Conservation (phyloP, 53 echinoderm and acorn worm species). For the Antedon mediterranea region DNA sequence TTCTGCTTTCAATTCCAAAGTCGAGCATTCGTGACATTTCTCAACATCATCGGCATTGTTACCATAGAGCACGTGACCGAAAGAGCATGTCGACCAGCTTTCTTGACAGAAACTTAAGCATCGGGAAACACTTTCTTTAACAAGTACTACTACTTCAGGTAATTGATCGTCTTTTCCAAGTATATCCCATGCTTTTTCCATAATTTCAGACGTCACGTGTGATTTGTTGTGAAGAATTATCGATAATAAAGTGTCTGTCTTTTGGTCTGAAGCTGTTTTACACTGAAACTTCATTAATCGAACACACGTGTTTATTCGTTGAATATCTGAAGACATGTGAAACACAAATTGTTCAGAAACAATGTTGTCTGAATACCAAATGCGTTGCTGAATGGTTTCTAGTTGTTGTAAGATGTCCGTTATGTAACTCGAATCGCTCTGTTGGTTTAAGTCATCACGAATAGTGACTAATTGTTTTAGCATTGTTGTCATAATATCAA, state of each 20-base stretch:
- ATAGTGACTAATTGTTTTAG: neutral
- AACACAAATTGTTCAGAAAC: neutral
- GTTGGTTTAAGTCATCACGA: neutral
- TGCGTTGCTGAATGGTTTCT: neutral
- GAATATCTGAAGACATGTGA: no score
- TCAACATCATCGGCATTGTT: no score
- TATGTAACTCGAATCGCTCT: neutral
- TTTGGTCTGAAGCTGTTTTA: neutral
- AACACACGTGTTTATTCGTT: neutral
- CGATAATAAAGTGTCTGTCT: no score
- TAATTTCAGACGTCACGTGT: no score
- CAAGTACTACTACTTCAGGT: neutral
- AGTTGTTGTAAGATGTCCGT: neutral
- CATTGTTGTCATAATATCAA: neutral
- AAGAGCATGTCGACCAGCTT: neutral
- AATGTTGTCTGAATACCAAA: neutral
- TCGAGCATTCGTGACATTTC: no score
- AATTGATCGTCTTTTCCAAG: neutral
- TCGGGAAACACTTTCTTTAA: neutral
- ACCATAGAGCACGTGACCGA: neutral
- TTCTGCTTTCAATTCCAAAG: no score
- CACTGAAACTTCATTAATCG: neutral
- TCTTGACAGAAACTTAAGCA: neutral
- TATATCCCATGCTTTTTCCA: no score
- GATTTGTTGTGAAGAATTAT: no score